Conservation (phyloP, 2,888 invertebrate genomes). For the Euzophera pinguis region DNA sequence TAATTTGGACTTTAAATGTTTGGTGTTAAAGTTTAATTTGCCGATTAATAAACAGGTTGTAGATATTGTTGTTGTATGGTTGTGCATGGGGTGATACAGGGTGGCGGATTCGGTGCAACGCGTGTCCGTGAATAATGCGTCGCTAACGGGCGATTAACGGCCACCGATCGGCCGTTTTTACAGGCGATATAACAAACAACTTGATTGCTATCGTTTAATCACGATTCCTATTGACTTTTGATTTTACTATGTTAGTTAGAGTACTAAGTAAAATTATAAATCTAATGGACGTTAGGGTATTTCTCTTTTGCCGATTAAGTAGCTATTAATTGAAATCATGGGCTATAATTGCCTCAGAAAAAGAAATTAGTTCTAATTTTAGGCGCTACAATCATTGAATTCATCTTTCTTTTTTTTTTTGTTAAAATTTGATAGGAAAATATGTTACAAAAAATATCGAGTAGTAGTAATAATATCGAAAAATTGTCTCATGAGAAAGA, state of each 20-base stretch:
- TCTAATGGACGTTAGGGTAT: too few relatives aligned
- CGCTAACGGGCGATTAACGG: constrained; percentile 76
- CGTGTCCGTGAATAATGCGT: constrained; percentile 77
- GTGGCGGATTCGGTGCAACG: constrained; percentile 64
- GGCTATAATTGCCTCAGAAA: too few relatives aligned
- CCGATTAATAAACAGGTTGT: constrained; percentile 14
- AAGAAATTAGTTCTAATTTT: too few relatives aligned
- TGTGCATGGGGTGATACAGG: constrained; percentile 51
- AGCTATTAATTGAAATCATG: too few relatives aligned
- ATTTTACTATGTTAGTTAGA: background rate
- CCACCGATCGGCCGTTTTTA: constrained; percentile 57
- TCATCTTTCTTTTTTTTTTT: too few relatives aligned
- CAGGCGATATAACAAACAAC: constrained; percentile 19
- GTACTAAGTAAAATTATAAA: too few relatives aligned
- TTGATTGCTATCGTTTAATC: constrained; percentile 9
- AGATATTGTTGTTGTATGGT: constrained; percentile 24
- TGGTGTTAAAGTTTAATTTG: constrained; percentile 24
- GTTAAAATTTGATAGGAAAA: too few relatives aligned
- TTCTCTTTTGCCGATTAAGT: too few relatives aligned
- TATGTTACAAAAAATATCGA: too few relatives aligned
- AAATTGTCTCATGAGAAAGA: background rate
- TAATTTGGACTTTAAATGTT: constrained; percentile 17
- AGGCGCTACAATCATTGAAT: too few relatives aligned
- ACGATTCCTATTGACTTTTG: background rate
- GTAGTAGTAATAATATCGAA: too few relatives aligned